Conservation (phyloP, 2,797 vertebrate species). For the Ataeniobius toweri region DNA sequence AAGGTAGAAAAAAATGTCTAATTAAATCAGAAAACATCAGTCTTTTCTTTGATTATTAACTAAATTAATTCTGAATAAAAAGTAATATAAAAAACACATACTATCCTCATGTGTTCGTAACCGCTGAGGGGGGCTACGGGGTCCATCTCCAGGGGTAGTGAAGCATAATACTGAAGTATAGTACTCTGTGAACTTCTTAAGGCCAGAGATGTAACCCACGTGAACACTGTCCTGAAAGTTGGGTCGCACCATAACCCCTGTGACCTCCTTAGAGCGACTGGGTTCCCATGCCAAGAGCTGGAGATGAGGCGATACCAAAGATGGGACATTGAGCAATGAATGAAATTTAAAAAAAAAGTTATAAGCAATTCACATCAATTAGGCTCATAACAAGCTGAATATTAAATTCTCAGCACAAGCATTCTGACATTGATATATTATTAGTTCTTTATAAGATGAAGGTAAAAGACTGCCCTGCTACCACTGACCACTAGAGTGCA, state of each 20-base stretch:
- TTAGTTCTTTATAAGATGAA: conserved; percentile 3
- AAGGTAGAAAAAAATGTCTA: neutral
- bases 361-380: conserved; percentile 4
- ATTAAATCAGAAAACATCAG: conserved; percentile 14
- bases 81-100: conserved; percentile 77
- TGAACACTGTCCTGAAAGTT: conserved; percentile 97
- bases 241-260: conserved; percentile 89
- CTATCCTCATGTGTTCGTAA: conserved; percentile 95
- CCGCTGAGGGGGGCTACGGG: conserved; percentile 88
- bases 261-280: conserved; percentile 83
- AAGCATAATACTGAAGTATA: conserved; percentile 92
- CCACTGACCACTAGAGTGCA: conserved; percentile 74
- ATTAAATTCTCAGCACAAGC: neutral
- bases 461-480: conserved; percentile 28
- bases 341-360: neutral
- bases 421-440: neutral
- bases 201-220: conserved; percentile 87
- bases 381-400: neutral
- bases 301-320: neutral
- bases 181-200: conserved; percentile 93
- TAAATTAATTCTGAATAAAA: neutral
- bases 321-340: neutral
- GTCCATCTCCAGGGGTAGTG: conserved; percentile 95
- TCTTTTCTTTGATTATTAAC: conserved; percentile 18
- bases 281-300: conserved; percentile 96